A percentile compares a stretch with the other conserved stretches of the same genome.
These are phyloP conservation scores for Archivesica marissinica DNA, from an alignment of 1,140 invertebrate genomes.

Conservation along the genomic window DNA sequence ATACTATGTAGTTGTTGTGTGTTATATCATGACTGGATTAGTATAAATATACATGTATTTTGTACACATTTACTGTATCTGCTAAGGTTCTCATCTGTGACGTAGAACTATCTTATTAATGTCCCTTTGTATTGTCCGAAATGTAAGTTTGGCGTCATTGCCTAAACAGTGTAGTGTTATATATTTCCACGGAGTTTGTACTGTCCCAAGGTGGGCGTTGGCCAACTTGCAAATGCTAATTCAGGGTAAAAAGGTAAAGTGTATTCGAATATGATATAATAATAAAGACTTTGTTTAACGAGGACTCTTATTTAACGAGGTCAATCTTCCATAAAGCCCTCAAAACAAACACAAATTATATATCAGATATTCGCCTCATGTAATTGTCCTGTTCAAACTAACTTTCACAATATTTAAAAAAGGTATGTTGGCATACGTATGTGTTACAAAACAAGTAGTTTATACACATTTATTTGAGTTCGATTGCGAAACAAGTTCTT, in stretches of 20 bases:
- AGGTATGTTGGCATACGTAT: too few species aligned
- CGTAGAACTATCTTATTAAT: not conserved
- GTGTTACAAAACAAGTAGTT: too few species aligned
- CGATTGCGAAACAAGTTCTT: too few species aligned
- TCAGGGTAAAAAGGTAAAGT: not conserved
- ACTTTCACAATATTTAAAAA: too few species aligned
- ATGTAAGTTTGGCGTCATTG: conserved; percentile 28
- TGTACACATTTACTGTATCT: conserved; percentile 16
- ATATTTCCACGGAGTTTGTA: conserved; percentile 14
- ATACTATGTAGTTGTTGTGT: not conserved
- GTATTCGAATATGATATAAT: not conserved
- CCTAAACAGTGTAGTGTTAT: conserved; percentile 11
- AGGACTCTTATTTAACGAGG: not conserved
- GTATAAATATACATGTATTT: conserved; percentile 2
- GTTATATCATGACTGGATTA: not conserved
- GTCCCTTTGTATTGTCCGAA: conserved; percentile 26
- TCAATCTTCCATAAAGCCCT: not conserved
- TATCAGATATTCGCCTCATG: not conserved
- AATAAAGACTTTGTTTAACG: too few species aligned
- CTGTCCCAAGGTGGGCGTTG: not conserved
- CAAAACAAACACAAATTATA: not conserved
- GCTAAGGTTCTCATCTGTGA: not conserved
- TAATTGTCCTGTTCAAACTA: not conserved
- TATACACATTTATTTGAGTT: too few species aligned
- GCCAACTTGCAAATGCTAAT: not conserved